Conservation (phyloP, 2,797 vertebrate genomes). For the Sebastes matsubarae region DNA sequence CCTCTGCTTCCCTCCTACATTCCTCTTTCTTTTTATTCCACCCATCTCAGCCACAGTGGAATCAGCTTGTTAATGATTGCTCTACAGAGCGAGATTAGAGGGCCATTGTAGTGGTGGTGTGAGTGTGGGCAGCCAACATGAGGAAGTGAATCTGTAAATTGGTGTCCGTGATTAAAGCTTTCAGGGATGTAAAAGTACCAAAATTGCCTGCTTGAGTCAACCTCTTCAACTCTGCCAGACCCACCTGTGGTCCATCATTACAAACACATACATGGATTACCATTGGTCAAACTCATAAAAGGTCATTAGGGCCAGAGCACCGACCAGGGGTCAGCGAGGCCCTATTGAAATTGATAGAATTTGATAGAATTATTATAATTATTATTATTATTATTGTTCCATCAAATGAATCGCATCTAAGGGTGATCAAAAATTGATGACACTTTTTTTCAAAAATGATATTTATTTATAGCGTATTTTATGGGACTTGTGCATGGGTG, state of each 20-base stretch:
- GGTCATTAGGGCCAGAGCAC: neutral
- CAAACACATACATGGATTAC: neutral
- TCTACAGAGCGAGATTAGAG: conserved; percentile 73
- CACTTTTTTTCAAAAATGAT: too few relatives aligned
- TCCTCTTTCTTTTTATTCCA: conserved; percentile 67
- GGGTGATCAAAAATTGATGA: too few relatives aligned
- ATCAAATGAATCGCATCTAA: too few relatives aligned
- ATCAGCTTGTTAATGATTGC: conserved; percentile 79
- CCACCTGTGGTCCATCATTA: conserved; percentile 26
- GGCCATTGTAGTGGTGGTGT: conserved; percentile 46
- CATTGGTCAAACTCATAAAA: conserved; percentile 3
- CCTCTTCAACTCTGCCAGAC: conserved; percentile 28
- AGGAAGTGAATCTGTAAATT: conserved; percentile 45
- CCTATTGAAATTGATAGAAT: too few relatives aligned
- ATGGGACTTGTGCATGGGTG: too few relatives aligned
- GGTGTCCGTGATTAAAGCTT: conserved; percentile 53
- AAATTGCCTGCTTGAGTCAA: conserved; percentile 26
- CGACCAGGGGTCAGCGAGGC: too few relatives aligned
- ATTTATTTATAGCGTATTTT: too few relatives aligned
- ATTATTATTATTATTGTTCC: too few relatives aligned
- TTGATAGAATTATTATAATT: too few relatives aligned
- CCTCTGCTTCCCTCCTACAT: conserved; percentile 50
- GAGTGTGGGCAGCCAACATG: conserved; percentile 44
- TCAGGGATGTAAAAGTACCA: conserved; percentile 33
- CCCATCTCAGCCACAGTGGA: conserved; percentile 76